Conservation (phyloP, 2,888 invertebrate genomes). For the Lasioglossum vierecki region DNA sequence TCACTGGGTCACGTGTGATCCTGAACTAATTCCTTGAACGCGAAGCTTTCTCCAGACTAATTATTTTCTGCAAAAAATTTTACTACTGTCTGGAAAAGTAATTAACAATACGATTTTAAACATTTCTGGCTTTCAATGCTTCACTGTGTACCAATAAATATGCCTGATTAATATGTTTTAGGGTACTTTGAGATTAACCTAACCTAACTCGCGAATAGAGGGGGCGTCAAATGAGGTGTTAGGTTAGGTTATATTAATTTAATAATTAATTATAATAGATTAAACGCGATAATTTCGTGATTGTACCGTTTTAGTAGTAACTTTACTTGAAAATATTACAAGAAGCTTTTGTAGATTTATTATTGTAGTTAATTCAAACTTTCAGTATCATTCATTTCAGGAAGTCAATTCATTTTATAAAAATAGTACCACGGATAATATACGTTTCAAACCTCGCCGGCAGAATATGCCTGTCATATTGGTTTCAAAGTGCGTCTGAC, state of each 20-base stretch:
- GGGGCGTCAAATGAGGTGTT: too few relatives aligned
- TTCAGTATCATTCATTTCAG: neutral
- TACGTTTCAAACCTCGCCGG: neutral
- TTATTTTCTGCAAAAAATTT: neutral
- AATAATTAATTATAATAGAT: too few relatives aligned
- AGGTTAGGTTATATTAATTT: too few relatives aligned
- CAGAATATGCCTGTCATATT: slow-evolving; percentile 9
- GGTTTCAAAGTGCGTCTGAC: slow-evolving; percentile 25
- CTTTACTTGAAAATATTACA: neutral
- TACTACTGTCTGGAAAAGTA: neutral
- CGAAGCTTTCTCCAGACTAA: neutral
- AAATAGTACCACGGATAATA: neutral
- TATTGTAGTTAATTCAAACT: neutral
- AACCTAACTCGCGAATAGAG: too few relatives aligned
- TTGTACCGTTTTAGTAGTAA: neutral
- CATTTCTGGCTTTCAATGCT: too few relatives aligned
- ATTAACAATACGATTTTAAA: neutral
- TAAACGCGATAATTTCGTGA: too few relatives aligned
- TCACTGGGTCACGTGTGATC: neutral
- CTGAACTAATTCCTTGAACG: neutral
- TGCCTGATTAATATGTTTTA: neutral
- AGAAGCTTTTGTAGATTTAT: neutral
- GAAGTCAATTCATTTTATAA: neutral
- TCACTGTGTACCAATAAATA: too few relatives aligned
- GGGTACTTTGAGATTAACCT: too few relatives aligned